These are phyloP conservation scores for Acrobeloides nanus DNA, from an alignment of 2,888 invertebrate species.

Conservation along the genomic window DNA sequence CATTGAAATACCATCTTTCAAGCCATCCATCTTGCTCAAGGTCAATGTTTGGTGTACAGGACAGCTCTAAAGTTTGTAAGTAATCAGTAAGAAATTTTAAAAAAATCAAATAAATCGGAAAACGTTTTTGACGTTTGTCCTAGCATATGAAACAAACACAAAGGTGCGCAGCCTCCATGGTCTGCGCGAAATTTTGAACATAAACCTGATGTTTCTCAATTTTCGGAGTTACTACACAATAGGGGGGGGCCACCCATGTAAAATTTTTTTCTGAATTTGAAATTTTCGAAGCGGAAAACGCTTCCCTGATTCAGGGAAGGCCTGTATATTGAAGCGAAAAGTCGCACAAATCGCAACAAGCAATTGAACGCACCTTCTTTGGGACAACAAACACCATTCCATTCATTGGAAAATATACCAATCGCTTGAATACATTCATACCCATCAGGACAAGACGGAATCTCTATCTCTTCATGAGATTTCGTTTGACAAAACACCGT, in stretches of 20 bases:
- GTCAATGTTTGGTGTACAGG: constrained; percentile 29
- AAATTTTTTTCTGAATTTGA: too few species aligned
- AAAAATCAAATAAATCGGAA: neutral
- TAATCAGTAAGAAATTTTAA: too few species aligned
- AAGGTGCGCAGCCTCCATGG: too few species aligned
- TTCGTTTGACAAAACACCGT: constrained; percentile 30
- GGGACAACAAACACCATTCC: constrained; percentile 46
- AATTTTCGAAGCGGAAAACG: too few species aligned
- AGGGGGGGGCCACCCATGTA: too few species aligned
- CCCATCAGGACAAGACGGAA: constrained; percentile 13
- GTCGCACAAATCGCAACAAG: too few species aligned
- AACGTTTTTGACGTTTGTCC: too few species aligned
- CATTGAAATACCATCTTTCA: constrained; percentile 39
- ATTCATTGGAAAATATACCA: constrained; percentile 21
- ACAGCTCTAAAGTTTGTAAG: constrained; percentile 27
- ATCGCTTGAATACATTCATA: constrained; percentile 46
- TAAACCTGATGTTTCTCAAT: neutral
- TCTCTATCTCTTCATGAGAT: constrained; percentile 21
- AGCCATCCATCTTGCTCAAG: constrained; percentile 31
- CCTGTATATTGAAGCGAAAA: too few species aligned
- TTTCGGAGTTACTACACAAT: too few species aligned
- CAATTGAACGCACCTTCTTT: constrained; percentile 24
- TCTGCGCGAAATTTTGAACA: too few species aligned
- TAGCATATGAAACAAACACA: too few species aligned
- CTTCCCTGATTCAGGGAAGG: too few species aligned